phyloP scores from a whole-genome alignment of 2,888 invertebrate species.

The Dinocampus coccinellae region DNA sequence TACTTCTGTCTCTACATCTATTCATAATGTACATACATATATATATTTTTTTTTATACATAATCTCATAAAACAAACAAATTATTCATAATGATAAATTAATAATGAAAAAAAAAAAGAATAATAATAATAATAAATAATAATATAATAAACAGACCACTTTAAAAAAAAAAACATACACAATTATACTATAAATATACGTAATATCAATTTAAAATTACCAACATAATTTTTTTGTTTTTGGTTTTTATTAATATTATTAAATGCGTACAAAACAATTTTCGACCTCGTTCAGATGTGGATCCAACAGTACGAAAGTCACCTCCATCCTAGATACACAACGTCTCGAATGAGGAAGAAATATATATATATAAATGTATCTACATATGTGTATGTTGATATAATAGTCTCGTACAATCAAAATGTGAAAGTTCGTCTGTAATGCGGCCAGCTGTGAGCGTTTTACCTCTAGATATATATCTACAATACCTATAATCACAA shows the following conservation, averaged over 20 bases:
- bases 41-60: background rate
- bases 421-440: constrained; percentile 67
- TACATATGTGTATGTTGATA: constrained; percentile 9
- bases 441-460: constrained; percentile 57
- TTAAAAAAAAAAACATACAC: too few species aligned
- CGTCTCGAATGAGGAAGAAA: background rate
- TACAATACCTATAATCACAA: constrained; percentile 38
- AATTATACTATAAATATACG: too few species aligned
- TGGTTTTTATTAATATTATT: too few species aligned
- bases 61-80: too few species aligned
- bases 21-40: constrained; percentile 4
- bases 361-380: background rate
- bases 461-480: constrained; percentile 40
- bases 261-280: background rate
- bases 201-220: background rate
- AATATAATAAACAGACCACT: too few species aligned
- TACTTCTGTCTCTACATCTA: background rate
- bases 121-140: too few species aligned
- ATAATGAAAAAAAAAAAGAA: too few species aligned
- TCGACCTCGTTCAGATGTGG: background rate
- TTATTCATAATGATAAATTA: too few species aligned
- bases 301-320: background rate
- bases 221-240: too few species aligned
- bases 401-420: constrained; percentile 53
- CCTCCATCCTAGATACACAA: background rate